Evolutionary conservation across 2,888 invertebrate genomes (phyloP).

Genomic region (Drosophila cracens): DNA sequence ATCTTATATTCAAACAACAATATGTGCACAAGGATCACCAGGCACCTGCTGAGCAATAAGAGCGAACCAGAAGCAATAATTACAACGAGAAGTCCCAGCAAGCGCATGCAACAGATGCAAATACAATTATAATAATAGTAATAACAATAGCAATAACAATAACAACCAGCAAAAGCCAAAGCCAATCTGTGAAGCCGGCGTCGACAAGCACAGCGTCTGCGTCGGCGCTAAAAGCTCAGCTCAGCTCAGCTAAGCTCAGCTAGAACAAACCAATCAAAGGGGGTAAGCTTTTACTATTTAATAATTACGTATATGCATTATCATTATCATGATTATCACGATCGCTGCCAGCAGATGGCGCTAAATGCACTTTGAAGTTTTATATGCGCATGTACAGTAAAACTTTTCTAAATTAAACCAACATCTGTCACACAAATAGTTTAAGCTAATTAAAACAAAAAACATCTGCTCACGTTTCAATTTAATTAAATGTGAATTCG

Average conservation of each 20-base stretch:
- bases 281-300: slow-evolving; percentile 43
- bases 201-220: slow-evolving; percentile 8
- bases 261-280: slow-evolving; percentile 1
- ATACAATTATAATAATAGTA: background rate
- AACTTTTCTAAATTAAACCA: background rate
- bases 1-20: slow-evolving; percentile 34
- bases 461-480: background rate
- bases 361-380: slow-evolving; percentile 8
- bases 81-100: slow-evolving; percentile 3
- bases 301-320: slow-evolving; percentile 1
- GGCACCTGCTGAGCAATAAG: slow-evolving; percentile 11
- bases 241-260: slow-evolving; percentile 28
- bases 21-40: slow-evolving; percentile 14
- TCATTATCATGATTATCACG: background rate
- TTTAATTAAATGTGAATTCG: background rate
- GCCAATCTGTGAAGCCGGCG: slow-evolving; percentile 37
- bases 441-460: background rate
- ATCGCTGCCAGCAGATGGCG: slow-evolving; percentile 8
- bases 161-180: background rate
- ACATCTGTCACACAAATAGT: background rate
- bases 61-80: slow-evolving; percentile 23
- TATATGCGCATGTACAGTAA: background rate
- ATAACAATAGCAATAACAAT: slow-evolving; percentile 5
- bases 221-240: slow-evolving; percentile 47
- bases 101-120: slow-evolving; percentile 53